phyloP scores from a whole-genome alignment of 2,113 vertebrate genomes.

The Seriola dumerili region DNA sequence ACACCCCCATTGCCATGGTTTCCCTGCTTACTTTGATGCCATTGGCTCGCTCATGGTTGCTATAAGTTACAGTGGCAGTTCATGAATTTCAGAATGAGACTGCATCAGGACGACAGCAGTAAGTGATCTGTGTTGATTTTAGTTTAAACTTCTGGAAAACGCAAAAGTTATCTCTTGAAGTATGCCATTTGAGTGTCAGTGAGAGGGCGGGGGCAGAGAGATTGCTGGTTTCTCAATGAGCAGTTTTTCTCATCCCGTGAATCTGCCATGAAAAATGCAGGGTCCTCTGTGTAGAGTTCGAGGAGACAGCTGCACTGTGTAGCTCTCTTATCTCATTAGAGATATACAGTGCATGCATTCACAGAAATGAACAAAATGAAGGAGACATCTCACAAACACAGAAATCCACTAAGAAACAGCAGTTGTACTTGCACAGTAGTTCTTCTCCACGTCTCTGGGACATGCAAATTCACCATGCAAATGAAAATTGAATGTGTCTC shows the following conservation, averaged over 20 bases:
- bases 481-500: conserved; percentile 19
- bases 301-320: conserved; percentile 57
- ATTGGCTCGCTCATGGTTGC: conserved; percentile 92
- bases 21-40: conserved; percentile 78
- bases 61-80: conserved; percentile 86
- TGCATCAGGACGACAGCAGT: conserved; percentile 15
- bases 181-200: conserved; percentile 9
- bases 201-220: conserved; percentile 4
- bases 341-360: conserved; percentile 35
- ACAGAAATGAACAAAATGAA: conserved; percentile 28
- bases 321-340: conserved; percentile 50
- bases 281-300: conserved; percentile 43
- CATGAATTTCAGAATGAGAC: conserved; percentile 69
- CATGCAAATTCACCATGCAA: conserved; percentile 29
- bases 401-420: conserved; percentile 10
- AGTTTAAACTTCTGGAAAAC: conserved; percentile 27
- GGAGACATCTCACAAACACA: not conserved
- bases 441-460: conserved; percentile 10
- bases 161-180: not conserved
- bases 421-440: not conserved
- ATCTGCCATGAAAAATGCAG: conserved; percentile 73
- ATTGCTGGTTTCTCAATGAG: conserved; percentile 46
- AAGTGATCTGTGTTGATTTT: conserved; percentile 11
- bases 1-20: conserved; percentile 87
- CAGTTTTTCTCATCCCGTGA: conserved; percentile 47